Evolutionary conservation across 2,113 vertebrate species (phyloP), one percentile per base, ranked within the genome.

Genomic region (Daubentonia madagascariensis): DNA sequence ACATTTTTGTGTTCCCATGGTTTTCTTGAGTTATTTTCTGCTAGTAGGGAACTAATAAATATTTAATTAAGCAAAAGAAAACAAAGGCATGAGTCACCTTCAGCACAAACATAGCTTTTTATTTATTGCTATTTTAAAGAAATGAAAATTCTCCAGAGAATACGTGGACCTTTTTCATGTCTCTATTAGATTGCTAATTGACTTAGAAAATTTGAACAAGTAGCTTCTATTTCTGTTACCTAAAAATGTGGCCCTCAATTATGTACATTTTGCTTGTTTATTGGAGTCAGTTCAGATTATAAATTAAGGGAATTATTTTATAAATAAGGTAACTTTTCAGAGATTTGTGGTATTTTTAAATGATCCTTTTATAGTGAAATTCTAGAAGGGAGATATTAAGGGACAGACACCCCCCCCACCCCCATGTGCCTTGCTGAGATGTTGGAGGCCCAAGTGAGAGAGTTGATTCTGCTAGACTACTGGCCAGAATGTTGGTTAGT

Each of bases 111-210:
- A 35, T 89, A 83, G 48, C 35, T 63, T 92, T 97, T 91, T 76
- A 81, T 91, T 76, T 89, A 93, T 68, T 93, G 54, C 35, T 73
- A 30, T 80, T 93, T 96, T 89, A 92, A 79, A 96, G 86, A 97
- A 63, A 88, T n/a, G 14, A 63, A 76, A 91, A 25, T 67, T 90
- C 57, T 89, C 40, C 40, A 67, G 37, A 95, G 78, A 83, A n/a
- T 80, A 87, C 61, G 8, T 92, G 68, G 32, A 68, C 14, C 63
- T 91, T 89, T 93, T 43, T 3, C 10, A 50, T 48, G 30, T 85
- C 18, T 96, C 16, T 80, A 32, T 76, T 48, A 85, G 79, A 65
- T 93, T 88, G 48, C 32, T 83, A 91, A 78, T 81, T 43, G 65
- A 85, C 80, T 90, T 85, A 86, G 79, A 89, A 93, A 96, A 67